Evolutionary conservation across 2,113 vertebrate genomes (phyloP).

Genomic region (Forbesichthys agassizii): DNA sequence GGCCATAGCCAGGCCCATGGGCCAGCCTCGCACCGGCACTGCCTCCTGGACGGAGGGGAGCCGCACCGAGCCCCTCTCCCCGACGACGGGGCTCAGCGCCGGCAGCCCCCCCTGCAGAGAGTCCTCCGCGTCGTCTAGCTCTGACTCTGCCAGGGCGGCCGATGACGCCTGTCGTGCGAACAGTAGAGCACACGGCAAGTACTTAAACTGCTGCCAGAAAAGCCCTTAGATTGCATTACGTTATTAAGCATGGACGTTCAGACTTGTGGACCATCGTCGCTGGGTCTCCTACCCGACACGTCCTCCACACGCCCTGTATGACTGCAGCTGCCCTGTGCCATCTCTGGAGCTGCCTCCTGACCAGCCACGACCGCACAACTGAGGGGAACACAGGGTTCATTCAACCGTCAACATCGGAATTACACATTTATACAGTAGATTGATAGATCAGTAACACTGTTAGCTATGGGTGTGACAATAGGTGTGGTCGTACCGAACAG

Average conservation of each 20-base stretch:
- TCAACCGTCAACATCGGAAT: neutral
- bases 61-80: slow-evolving; percentile 54
- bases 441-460: too few relatives aligned
- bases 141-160: slow-evolving; percentile 80
- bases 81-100: slow-evolving; percentile 18
- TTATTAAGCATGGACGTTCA: neutral
- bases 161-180: slow-evolving; percentile 68
- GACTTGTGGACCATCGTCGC: neutral
- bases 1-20: slow-evolving; percentile 85
- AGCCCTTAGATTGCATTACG: neutral
- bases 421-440: too few relatives aligned
- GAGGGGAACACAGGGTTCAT: slow-evolving; percentile 12
- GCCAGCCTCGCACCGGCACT: slow-evolving; percentile 79
- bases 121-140: slow-evolving; percentile 82
- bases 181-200: neutral
- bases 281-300: slow-evolving; percentile 83
- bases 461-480: too few relatives aligned
- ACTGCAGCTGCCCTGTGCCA: slow-evolving; percentile 76
- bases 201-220: neutral
- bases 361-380: slow-evolving; percentile 89
- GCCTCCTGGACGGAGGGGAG: slow-evolving; percentile 53
- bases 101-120: slow-evolving; percentile 48
- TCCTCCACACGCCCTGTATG: slow-evolving; percentile 84
- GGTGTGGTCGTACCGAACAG: too few relatives aligned
- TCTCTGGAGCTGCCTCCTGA: slow-evolving; percentile 76